Evolutionary conservation across 2,888 invertebrate genomes (phyloP).

Genomic region (Nephrotoma guestfalica): DNA sequence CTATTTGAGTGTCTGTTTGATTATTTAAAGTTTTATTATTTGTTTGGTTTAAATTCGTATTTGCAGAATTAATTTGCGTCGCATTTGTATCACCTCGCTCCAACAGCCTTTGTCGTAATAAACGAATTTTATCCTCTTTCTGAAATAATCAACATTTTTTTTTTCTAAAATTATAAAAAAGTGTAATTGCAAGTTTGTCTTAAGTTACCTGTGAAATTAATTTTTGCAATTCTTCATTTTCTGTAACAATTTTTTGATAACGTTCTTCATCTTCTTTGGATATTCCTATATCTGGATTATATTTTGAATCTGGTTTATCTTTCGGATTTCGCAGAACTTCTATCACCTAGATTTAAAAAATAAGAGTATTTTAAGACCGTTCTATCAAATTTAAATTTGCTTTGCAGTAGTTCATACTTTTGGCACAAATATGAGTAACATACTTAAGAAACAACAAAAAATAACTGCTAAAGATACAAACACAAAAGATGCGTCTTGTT

Average conservation of each 20-base stretch:
- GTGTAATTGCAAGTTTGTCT: neutral
- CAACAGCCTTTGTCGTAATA: constrained; percentile 62
- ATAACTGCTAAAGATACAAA: constrained; percentile 94
- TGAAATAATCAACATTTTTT: constrained; percentile 25
- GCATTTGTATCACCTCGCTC: constrained; percentile 56
- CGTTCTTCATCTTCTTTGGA: constrained; percentile 90
- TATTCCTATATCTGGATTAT: constrained; percentile 64
- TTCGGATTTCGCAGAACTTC: constrained; percentile 80
- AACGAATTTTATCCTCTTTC: constrained; percentile 82
- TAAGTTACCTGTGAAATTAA: constrained; percentile 74
- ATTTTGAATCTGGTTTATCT: constrained; percentile 77
- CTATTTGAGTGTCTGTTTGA: constrained; percentile 33
- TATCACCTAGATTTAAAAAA: constrained; percentile 42
- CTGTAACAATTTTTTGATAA: constrained; percentile 79
- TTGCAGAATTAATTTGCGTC: neutral
- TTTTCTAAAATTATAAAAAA: neutral
- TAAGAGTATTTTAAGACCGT: neutral
- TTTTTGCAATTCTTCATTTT: constrained; percentile 93
- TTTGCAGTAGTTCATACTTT: constrained; percentile 48
- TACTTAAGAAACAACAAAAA: constrained; percentile 95
- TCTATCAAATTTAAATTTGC: neutral
- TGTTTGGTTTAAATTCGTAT: neutral
- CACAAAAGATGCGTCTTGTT: constrained; percentile 94
- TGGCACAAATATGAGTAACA: constrained; percentile 96
- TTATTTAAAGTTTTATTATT: constrained; percentile 12